These are phyloP conservation scores for Ailurus styani DNA, from an alignment of 2,113 vertebrate genomes.

Conservation along the genomic window DNA sequence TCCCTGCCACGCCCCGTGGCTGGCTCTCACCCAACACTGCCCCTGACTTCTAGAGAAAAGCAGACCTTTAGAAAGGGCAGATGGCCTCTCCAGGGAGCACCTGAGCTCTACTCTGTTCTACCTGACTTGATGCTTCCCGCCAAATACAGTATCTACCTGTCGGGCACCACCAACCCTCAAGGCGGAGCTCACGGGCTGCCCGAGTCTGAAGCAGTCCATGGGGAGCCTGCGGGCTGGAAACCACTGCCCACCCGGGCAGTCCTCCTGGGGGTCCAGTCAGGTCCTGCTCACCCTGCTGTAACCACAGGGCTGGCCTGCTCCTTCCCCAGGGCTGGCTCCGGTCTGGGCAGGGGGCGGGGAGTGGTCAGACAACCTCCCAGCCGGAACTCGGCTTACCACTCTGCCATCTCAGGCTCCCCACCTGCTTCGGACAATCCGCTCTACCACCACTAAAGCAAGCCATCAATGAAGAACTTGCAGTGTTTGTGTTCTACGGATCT, in stretches of 20 bases:
- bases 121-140: background rate
- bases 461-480: background rate
- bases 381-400: background rate
- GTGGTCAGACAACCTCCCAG: rapidly evolving
- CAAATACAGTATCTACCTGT: rapidly evolving
- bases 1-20: background rate
- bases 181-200: background rate
- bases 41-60: background rate
- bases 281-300: background rate
- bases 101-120: rapidly evolving
- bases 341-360: background rate
- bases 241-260: background rate
- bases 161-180: background rate
- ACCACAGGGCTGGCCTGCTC: background rate
- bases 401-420: background rate
- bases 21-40: background rate
- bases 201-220: background rate
- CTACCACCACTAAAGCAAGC: background rate
- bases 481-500: background rate
- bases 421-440: background rate
- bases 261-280: background rate
- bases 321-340: background rate
- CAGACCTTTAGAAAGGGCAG: background rate
- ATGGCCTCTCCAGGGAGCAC: background rate
- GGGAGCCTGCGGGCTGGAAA: too few relatives aligned